Evolutionary conservation across 2,797 vertebrate species (phyloP).

Genomic region (Otolemur crassicaudatus): DNA sequence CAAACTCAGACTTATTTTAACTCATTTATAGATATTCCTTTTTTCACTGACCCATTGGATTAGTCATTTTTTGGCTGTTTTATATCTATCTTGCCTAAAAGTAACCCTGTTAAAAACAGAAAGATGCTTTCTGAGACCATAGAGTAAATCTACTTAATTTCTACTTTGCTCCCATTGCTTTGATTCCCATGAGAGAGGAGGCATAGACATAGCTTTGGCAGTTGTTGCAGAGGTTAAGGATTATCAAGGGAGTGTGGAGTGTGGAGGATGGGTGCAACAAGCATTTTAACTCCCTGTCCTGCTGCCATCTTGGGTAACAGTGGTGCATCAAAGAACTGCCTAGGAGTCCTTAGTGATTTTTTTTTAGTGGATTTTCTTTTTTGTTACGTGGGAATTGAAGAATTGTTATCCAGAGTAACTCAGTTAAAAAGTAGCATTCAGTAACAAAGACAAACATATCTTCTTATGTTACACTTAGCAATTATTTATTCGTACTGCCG

Average conservation of each 20-base stretch:
- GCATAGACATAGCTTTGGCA: neutral
- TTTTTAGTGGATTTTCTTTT: neutral
- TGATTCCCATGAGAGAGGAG: neutral
- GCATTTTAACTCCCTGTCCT: neutral
- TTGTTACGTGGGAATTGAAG: neutral
- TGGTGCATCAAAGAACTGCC: neutral
- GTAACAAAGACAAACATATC: neutral
- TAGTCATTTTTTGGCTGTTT: neutral
- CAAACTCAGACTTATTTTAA: neutral
- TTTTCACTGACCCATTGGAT: conserved; percentile 14
- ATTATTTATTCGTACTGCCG: conserved; percentile 20
- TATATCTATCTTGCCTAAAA: conserved; percentile 13
- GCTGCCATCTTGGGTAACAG: neutral
- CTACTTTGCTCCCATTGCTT: neutral
- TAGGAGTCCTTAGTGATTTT: neutral
- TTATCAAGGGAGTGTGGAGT: neutral
- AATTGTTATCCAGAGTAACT: neutral
- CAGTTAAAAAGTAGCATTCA: neutral
- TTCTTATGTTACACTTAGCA: neutral
- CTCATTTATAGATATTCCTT: neutral
- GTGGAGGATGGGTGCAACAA: neutral
- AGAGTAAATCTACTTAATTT: neutral
- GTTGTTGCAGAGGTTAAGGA: neutral
- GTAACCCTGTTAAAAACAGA: neutral
- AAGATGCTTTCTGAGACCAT: neutral